phyloP scores from a whole-genome alignment of 2,113 vertebrate genomes.

The Zosterops pallidus region DNA sequence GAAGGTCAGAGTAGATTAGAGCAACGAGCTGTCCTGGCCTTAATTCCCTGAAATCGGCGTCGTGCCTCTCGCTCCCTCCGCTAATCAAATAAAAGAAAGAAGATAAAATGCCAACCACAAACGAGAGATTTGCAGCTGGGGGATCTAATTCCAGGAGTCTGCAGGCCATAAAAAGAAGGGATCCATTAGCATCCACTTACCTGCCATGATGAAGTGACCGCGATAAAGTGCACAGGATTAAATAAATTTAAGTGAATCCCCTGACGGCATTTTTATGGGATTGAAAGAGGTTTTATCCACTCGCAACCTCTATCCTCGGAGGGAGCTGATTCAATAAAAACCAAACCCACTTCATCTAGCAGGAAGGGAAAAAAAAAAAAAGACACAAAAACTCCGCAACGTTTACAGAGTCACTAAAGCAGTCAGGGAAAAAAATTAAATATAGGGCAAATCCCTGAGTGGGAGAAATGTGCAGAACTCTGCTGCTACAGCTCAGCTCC shows the following conservation, averaged over 20 bases:
- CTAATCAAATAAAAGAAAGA: constrained; percentile 58
- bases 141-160: constrained; percentile 69
- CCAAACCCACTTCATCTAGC: constrained; percentile 67
- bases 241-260: constrained; percentile 72
- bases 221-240: constrained; percentile 69
- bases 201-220: constrained; percentile 69
- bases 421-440: constrained; percentile 60
- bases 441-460: constrained; percentile 49
- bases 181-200: constrained; percentile 73
- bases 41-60: background rate
- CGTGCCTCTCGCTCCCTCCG: background rate
- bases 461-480: constrained; percentile 12
- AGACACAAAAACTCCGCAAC: background rate
- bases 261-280: constrained; percentile 66
- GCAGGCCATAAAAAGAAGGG: constrained; percentile 55
- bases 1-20: constrained; percentile 16
- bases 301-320: constrained; percentile 63
- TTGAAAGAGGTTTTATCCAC: constrained; percentile 72
- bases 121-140: constrained; percentile 59
- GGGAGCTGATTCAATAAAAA: constrained; percentile 72
- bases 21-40: background rate
- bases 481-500: constrained; percentile 48
- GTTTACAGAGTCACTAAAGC: constrained; percentile 68
- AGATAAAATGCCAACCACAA: constrained; percentile 60
- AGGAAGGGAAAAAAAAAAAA: constrained; percentile 26